These are phyloP conservation scores for Micrasema minimum DNA, from an alignment of 1,140 invertebrate species.

Conservation along the genomic window DNA sequence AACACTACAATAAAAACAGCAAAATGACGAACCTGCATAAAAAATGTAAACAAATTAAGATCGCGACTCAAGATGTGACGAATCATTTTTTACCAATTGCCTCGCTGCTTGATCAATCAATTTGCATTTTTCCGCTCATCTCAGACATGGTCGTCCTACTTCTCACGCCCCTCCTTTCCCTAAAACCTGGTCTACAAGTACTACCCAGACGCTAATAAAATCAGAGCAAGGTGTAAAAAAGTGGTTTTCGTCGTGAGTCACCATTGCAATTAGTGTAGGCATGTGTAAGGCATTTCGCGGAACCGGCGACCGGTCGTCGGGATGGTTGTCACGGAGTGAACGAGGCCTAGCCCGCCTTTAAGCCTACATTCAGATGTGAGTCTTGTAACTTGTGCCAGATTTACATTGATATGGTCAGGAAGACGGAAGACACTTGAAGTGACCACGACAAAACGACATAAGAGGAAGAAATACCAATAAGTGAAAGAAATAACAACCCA, in stretches of 20 bases:
- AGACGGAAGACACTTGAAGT: too few relatives aligned
- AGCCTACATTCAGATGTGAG: constrained; percentile 12
- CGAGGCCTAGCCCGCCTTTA: constrained; percentile 26
- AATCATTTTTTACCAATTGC: not conserved
- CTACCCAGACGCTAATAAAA: not conserved
- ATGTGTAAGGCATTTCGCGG: not conserved
- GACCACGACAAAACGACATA: too few relatives aligned
- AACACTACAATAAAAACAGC: not conserved
- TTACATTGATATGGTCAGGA: not conserved
- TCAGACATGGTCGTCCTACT: constrained; percentile 20
- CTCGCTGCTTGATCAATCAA: not conserved
- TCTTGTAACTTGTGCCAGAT: constrained; percentile 18
- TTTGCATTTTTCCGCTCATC: not conserved
- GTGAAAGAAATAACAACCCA: too few relatives aligned
- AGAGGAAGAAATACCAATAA: too few relatives aligned
- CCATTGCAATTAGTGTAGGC: too few relatives aligned
- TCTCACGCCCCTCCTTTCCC: constrained; percentile 29
- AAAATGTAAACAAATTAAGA: not conserved
- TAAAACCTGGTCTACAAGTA: constrained; percentile 6
- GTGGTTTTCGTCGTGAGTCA: not conserved
- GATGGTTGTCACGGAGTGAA: constrained; percentile 13
- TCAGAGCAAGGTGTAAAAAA: not conserved
- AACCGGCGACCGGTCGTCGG: not conserved
- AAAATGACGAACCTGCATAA: constrained; percentile 1
- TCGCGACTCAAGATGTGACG: not conserved